Evolutionary conservation across 2,797 vertebrate species (phyloP).

Genomic region (Sebastes iracundus): DNA sequence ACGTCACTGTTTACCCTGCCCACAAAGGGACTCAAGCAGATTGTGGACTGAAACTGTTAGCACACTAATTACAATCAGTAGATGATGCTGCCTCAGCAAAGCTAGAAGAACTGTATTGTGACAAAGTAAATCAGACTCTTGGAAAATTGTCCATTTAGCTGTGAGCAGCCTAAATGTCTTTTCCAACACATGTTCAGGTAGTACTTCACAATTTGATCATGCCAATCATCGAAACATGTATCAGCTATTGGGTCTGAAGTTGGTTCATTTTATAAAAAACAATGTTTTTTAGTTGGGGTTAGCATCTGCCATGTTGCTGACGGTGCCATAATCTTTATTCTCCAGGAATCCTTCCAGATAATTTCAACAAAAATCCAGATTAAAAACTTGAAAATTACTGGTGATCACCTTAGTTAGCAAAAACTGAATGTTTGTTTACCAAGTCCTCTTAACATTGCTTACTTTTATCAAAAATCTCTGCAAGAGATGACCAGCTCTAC

Average conservation of each 20-base stretch:
- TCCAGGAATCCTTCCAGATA: conserved; percentile 67
- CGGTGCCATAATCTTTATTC: conserved; percentile 80
- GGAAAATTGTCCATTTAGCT: conserved; percentile 43
- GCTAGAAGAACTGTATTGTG: conserved; percentile 46
- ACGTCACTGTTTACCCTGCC: conserved; percentile 51
- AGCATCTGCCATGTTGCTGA: conserved; percentile 74
- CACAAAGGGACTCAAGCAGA: conserved; percentile 49
- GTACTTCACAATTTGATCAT: conserved; percentile 59
- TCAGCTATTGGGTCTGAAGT: conserved; percentile 38
- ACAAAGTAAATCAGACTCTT: conserved; percentile 42
- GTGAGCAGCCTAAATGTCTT: conserved; percentile 48
- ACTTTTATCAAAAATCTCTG: conserved; percentile 74
- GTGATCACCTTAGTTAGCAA: conserved; percentile 73
- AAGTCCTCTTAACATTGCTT: conserved; percentile 72
- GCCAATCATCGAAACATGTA: conserved; percentile 51
- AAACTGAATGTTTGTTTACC: conserved; percentile 80
- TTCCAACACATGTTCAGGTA: conserved; percentile 57
- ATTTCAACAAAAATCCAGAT: conserved; percentile 65
- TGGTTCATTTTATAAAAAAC: conserved; percentile 8
- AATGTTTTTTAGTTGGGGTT: conserved; percentile 38
- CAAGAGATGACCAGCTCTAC: conserved; percentile 77
- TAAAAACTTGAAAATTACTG: conserved; percentile 74
- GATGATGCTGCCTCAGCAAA: conserved; percentile 63
- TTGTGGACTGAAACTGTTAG: conserved; percentile 68
- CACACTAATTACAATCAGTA: conserved; percentile 71